Evolutionary conservation across 2,888 invertebrate species (phyloP), one percentile per base, ranked within the genome.

Genomic region (Pterobdella sp.): DNA sequence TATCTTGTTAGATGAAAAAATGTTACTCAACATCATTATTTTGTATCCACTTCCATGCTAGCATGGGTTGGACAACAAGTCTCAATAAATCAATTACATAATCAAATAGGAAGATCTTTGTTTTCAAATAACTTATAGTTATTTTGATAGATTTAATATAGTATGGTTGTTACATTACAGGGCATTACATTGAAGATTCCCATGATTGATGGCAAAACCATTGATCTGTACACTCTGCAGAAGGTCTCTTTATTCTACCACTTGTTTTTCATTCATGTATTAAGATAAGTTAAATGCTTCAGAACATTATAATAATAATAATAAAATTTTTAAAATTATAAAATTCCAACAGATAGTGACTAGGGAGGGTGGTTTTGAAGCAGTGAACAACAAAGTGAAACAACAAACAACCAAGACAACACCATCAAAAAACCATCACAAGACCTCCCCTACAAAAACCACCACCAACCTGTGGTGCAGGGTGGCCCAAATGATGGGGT

Each of bases 211-310:
- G 88, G 93, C 78, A 92, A 93, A 82, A 91, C 92, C 0, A 85
- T 98, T 60, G 97, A 98, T 84, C 86, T 97, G 73, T 94, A 93
- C 82, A 90, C 91, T 0, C 84, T 97, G 64, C 93, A 95, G 83
- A 90, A 83, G 81, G 85, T 86, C 78, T 78, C 79, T 56, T 35
- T 37, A 14, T 52, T 32, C 31, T 52, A 10, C 10, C 14, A 4
- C 7, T 14, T 52, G n/a, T 14, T 70, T 10, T 56, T 10, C 56
- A 18, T 34, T 7, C 36, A 10, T 36, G 10, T 36, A 22, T 29
- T 4, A 7, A 18, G 4, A 3, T 14, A 70, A 35, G 4, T 56
- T 70, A 56, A 31, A 66, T 22, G 29, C 29, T 67, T 37, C 64
- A 4, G 37, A 1, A 22, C n/a, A 26, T 67, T 2, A 36, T 72